These are phyloP conservation scores for Malacoctenus gilli DNA, from an alignment of 2,797 vertebrate genomes.

Conservation along the genomic window DNA sequence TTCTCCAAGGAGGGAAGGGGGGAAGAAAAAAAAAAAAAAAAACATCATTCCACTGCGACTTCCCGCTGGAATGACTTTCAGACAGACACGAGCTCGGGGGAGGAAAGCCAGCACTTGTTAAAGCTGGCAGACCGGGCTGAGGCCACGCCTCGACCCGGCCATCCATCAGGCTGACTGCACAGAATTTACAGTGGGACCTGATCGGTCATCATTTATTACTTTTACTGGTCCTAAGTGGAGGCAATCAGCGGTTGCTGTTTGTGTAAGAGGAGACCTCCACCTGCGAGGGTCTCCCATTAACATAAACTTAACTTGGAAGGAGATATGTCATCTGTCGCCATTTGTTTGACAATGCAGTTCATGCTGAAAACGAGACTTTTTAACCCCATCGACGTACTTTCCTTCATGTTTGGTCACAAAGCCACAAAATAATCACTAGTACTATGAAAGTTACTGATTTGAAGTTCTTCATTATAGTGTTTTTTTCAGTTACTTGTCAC, in stretches of 20 bases:
- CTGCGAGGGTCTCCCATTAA: constrained; percentile 78
- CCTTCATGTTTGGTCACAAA: constrained; percentile 45
- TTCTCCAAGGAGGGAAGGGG: constrained; percentile 49
- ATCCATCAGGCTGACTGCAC: constrained; percentile 74
- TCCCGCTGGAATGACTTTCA: constrained; percentile 64
- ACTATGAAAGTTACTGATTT: neutral
- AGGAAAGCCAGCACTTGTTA: constrained; percentile 72
- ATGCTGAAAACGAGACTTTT: constrained; percentile 16
- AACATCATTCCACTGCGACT: constrained; percentile 68
- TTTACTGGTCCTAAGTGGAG: constrained; percentile 79
- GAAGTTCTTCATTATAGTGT: too few species aligned
- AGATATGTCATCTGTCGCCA: constrained; percentile 64
- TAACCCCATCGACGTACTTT: constrained; percentile 28
- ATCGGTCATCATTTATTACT: constrained; percentile 82
- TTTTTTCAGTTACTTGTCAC: too few species aligned
- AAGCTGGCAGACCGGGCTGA: constrained; percentile 66
- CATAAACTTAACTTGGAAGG: constrained; percentile 67
- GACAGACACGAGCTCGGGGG: constrained; percentile 69
- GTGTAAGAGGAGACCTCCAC: constrained; percentile 79
- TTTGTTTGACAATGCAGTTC: constrained; percentile 40
- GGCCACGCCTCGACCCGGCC: constrained; percentile 69
- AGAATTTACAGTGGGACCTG: constrained; percentile 79
- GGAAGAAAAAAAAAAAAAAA: too few species aligned
- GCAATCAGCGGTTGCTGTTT: constrained; percentile 78
- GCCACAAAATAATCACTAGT: constrained; percentile 23